phyloP scores from a whole-genome alignment of 2,797 vertebrate genomes.

The Coregonus ussuriensis region DNA sequence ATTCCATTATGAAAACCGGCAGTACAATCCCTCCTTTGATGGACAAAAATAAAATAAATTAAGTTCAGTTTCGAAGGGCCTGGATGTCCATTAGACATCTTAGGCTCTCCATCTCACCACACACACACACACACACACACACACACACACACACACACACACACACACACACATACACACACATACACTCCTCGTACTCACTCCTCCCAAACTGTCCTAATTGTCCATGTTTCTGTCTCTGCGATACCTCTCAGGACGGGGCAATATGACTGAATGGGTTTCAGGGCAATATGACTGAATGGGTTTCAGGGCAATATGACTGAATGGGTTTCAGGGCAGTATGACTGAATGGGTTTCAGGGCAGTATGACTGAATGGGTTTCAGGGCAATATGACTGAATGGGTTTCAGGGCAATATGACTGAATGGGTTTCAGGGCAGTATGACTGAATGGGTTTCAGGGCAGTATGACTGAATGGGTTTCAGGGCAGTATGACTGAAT shows the following conservation, averaged over 20 bases:
- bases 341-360: constrained; percentile 12
- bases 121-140: background rate
- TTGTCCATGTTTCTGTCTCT: constrained; percentile 9
- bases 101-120: background rate
- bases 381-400: constrained; percentile 7
- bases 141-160: background rate
- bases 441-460: constrained; percentile 11
- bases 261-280: no score
- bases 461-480: constrained; percentile 11
- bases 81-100: constrained; percentile 28
- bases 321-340: constrained; percentile 6
- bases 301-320: background rate
- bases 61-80: constrained; percentile 50
- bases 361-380: constrained; percentile 11
- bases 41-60: constrained; percentile 25
- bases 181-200: background rate
- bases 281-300: no score
- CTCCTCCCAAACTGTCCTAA: background rate
- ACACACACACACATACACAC: constrained; percentile 2
- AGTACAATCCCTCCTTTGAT: constrained; percentile 52
- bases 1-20: constrained; percentile 35
- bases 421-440: constrained; percentile 15
- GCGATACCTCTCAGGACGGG: background rate
- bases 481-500: constrained; percentile 3
- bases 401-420: constrained; percentile 5